These are phyloP conservation scores for Epizoanthus fatuus DNA, from an alignment of 92 coral and sea anemone species.

Conservation along the genomic window DNA sequence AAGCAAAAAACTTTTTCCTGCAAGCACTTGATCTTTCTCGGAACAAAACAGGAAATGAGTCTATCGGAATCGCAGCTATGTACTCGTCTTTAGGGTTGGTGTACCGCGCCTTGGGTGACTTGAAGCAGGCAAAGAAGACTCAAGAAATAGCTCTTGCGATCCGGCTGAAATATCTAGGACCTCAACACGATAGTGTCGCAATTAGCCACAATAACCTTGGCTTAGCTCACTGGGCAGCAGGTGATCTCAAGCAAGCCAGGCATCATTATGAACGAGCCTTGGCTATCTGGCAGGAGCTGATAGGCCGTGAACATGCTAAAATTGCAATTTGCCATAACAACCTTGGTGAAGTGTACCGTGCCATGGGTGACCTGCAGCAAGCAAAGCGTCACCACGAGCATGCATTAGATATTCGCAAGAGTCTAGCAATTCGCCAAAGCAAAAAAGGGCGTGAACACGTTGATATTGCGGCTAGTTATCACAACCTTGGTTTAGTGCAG, in stretches of 20 bases:
- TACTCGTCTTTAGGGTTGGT: not conserved
- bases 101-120: not conserved
- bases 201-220: not conserved
- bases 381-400: conserved; percentile 25
- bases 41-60: not conserved
- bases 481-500: conserved; percentile 13
- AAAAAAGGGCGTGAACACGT: not conserved
- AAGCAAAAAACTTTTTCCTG: not conserved
- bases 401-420: not conserved
- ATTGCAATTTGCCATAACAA: not conserved
- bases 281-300: not conserved
- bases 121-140: conserved; percentile 30
- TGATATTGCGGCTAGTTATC: not conserved
- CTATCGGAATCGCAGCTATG: conserved; percentile 11
- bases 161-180: not conserved
- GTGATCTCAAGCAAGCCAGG: not conserved
- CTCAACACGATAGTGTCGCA: not conserved
- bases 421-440: not conserved
- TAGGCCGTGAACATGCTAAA: not conserved
- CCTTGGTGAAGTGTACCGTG: not conserved
- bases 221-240: not conserved
- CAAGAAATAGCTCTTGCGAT: conserved; percentile 21
- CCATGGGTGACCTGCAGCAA: not conserved
- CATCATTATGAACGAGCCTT: not conserved
- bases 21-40: not conserved